Conservation (phyloP, 2,797 vertebrate genomes). For the Oreochromis grahami region DNA sequence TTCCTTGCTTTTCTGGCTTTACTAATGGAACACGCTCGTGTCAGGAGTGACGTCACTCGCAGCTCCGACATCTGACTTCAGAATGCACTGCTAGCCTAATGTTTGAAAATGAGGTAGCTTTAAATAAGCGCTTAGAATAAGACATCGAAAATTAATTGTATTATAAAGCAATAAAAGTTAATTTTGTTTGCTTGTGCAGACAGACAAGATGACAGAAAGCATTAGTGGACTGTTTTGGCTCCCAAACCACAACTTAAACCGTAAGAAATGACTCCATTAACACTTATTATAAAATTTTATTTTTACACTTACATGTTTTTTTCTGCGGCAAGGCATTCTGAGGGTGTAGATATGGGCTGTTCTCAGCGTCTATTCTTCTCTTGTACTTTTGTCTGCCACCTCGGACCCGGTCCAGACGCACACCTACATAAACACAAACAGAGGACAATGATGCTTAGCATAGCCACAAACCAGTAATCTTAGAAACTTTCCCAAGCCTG, state of each 20-base stretch:
- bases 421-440: slow-evolving; percentile 73
- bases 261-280: neutral
- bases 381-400: slow-evolving; percentile 98
- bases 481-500: neutral
- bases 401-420: slow-evolving; percentile 94
- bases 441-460: neutral
- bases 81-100: neutral
- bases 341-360: slow-evolving; percentile 89
- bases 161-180: neutral
- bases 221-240: neutral
- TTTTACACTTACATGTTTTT: slow-evolving; percentile 83
- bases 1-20: neutral
- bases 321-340: slow-evolving; percentile 89
- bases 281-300: neutral
- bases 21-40: neutral
- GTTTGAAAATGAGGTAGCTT: neutral
- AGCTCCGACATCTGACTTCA: neutral
- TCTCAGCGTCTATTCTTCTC: slow-evolving; percentile 92
- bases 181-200: neutral
- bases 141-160: neutral
- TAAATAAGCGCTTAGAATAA: neutral
- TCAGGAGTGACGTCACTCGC: neutral
- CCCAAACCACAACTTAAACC: neutral
- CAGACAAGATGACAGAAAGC: neutral
- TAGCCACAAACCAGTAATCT: neutral